These are phyloP conservation scores for Halocaridina rubra DNA, from an alignment of 2,888 invertebrate genomes.

Conservation along the genomic window DNA sequence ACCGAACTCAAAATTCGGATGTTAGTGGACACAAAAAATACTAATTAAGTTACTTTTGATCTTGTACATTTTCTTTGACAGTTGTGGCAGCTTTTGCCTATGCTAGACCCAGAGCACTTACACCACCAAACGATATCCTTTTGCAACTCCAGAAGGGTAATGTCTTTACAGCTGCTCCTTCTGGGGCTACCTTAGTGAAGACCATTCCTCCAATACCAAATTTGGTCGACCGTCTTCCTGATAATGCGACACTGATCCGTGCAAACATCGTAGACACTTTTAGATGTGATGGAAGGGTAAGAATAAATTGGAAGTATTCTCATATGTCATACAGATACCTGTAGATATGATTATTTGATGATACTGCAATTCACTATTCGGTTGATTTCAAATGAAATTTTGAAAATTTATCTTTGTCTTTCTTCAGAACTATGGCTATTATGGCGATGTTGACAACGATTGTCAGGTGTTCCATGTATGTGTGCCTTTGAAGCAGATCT, in stretches of 20 bases:
- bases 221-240: slow-evolving; percentile 3
- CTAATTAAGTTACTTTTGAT: no score
- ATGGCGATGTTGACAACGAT: slow-evolving; percentile 34
- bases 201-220: background rate
- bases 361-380: no score
- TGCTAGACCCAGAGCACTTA: no score
- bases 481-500: slow-evolving; percentile 27
- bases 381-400: no score
- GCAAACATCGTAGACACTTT: slow-evolving; percentile 45
- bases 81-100: no score
- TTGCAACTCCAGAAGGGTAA: slow-evolving; percentile 1
- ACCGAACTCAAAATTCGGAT: no score
- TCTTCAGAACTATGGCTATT: slow-evolving; percentile 32
- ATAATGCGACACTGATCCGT: slow-evolving; percentile 48
- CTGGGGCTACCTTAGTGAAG: slow-evolving; percentile 4
- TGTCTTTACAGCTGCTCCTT: slow-evolving; percentile 9
- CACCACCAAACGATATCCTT: background rate
- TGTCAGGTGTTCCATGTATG: slow-evolving; percentile 52
- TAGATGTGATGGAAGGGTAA: slow-evolving; percentile 37
- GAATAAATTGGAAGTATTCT: no score
- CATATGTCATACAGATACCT: no score
- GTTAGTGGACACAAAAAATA: no score
- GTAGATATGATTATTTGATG: no score
- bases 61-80: no score
- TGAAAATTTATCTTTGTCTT: background rate